Evolutionary conservation across 2,797 vertebrate species (phyloP), one percentile per base, ranked within the genome.

Genomic region (Schizothorax lantsangensis): DNA sequence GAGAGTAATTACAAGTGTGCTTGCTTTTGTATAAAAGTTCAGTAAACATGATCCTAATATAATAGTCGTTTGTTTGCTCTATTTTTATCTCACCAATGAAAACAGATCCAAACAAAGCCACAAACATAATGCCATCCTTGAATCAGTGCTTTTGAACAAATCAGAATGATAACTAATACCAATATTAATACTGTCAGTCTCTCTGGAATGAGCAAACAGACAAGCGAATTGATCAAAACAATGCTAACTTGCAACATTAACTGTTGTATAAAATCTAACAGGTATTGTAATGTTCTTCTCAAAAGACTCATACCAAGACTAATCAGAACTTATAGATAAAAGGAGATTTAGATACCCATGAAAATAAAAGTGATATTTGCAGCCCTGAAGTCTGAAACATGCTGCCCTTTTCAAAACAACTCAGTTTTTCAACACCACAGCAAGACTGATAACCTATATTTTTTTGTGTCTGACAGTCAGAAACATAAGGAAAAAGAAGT

Each of bases 401-500:
- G 52, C 17, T 62, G 23, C 36, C 45, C 74, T 84, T 84, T 84
- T 68, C 5, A 84, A n/a, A 78, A 40, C 0, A n/a, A 40, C 59
- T 69, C 8, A 85, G 6, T 84, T 78, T 52, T 68, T 21, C 59
- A 78, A 30, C 59, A 84, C 47, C 47, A 71, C 49, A 71, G 45
- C 33, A 52, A 52, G 52, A 43, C 36, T 45, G 75, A 72, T 71
- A 79, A 71, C 64, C 75, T 45, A 57, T 69, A 69, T 69, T 23
- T 69, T 47, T 79, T 81, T 47, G 12, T 11, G n/a, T 68, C 17
- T 45, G 40, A 43, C 49, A 59, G 66, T 30, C 75, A 85, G n/a
- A 79, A 85, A 71, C 73, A 79, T 6, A 54, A 79, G 64, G 36
- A 85, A 77, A 79, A 66, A 30, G 62, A 77, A 30, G 17, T 52